A percentile compares a stretch with the other conserved stretches of the same genome.
phyloP scores from a whole-genome alignment of 2,797 vertebrate genomes.

The Acipenser ruthenus region DNA sequence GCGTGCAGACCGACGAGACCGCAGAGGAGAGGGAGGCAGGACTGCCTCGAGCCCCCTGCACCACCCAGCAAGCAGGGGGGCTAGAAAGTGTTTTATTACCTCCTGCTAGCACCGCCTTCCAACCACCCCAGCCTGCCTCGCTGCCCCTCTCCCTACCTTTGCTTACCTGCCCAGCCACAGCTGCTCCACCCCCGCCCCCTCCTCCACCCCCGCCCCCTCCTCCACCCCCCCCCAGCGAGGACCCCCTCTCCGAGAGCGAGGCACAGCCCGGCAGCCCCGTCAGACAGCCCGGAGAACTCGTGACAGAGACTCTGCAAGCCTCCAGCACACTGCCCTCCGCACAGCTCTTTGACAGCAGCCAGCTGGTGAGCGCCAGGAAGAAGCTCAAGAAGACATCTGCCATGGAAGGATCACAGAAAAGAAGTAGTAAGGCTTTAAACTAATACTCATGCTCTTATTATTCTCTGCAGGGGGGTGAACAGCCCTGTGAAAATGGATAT shows the following conservation, averaged over 20 bases:
- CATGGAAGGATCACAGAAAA: constrained; percentile 77
- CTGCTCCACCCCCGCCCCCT: constrained; percentile 50
- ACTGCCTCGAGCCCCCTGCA: constrained; percentile 25
- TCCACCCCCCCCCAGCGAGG: constrained; percentile 60
- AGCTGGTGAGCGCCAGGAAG: constrained; percentile 84
- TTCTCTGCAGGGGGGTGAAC: too few species aligned
- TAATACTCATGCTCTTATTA: too few species aligned
- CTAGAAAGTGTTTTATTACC: constrained; percentile 58
- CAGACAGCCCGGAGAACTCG: constrained; percentile 35
- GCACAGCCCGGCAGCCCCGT: constrained; percentile 33
- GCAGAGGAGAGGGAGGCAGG: constrained; percentile 28
- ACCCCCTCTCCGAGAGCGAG: constrained; percentile 38
- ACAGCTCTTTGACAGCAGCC: constrained; percentile 88
- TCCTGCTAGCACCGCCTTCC: constrained; percentile 39
- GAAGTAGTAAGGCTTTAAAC: constrained; percentile 67
- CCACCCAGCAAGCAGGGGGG: constrained; percentile 37
- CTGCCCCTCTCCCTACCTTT: not conserved
- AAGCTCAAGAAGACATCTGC: constrained; percentile 85
- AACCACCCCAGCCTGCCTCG: constrained; percentile 30
- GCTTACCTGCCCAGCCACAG: constrained; percentile 29
- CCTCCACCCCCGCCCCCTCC: constrained; percentile 59
- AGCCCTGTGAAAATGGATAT: too few species aligned
- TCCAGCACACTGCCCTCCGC: constrained; percentile 64
- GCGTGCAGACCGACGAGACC: constrained; percentile 57
- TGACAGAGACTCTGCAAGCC: constrained; percentile 53